These are phyloP conservation scores for Ethmia dodecea DNA, from an alignment of 2,888 invertebrate genomes.

Conservation along the genomic window DNA sequence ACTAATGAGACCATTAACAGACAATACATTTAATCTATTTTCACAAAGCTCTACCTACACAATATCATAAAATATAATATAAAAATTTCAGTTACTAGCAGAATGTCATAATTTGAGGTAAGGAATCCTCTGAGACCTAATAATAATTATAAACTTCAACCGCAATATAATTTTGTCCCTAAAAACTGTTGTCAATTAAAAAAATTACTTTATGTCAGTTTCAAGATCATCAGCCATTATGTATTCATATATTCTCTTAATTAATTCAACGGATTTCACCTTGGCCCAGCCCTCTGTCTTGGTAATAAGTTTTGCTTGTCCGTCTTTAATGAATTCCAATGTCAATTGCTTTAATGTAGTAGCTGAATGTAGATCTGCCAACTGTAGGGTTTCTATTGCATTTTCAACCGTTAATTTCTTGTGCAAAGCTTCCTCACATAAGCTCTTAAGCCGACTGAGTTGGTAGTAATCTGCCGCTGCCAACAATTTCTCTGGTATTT, in stretches of 20 bases:
- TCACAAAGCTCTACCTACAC: too few relatives aligned
- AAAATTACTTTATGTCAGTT: conserved; percentile 41
- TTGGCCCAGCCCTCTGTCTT: conserved; percentile 63
- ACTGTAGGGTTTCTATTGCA: conserved; percentile 60
- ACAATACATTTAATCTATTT: too few relatives aligned
- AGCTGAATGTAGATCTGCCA: conserved; percentile 65
- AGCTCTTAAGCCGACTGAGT: conserved; percentile 52
- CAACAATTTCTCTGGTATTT: conserved; percentile 60
- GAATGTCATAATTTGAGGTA: too few relatives aligned
- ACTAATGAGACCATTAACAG: too few relatives aligned
- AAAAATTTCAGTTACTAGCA: too few relatives aligned
- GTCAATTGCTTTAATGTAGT: conserved; percentile 49
- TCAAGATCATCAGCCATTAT: conserved; percentile 60
- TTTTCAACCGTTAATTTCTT: conserved; percentile 64
- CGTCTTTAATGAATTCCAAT: conserved; percentile 66
- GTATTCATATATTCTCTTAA: conserved; percentile 64
- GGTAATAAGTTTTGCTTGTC: conserved; percentile 59
- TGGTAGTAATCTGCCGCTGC: conserved; percentile 69
- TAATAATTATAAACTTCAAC: too few relatives aligned
- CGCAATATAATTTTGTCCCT: too few relatives aligned
- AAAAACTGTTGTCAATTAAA: too few relatives aligned
- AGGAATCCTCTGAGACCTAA: too few relatives aligned
- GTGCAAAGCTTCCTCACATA: conserved; percentile 63
- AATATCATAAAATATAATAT: too few relatives aligned
- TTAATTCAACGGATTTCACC: conserved; percentile 57